phyloP scores from a whole-genome alignment of 2,113 vertebrate genomes.

The Malurus melanocephalus region DNA sequence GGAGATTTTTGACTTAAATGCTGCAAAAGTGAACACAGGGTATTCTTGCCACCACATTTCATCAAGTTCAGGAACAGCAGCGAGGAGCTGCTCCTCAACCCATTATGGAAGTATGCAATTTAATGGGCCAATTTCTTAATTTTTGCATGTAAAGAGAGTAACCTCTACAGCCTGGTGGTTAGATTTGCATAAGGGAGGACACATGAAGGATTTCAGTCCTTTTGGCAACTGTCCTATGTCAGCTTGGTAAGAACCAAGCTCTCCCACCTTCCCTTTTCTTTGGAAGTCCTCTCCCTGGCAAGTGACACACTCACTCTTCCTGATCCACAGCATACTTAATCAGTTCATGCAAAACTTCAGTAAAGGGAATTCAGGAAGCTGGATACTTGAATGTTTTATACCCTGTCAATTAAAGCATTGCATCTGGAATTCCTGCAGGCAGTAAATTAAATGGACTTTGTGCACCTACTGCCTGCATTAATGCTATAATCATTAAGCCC shows the following conservation, averaged over 20 bases:
- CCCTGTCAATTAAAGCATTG: not conserved
- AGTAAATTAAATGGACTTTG: not conserved
- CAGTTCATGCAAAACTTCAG: not conserved
- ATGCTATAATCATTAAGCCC: conserved; percentile 2
- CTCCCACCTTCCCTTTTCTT: not conserved
- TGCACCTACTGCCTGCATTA: not conserved
- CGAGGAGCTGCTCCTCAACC: not conserved
- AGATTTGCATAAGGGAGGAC: not conserved
- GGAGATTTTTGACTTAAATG: not conserved
- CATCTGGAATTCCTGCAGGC: not conserved
- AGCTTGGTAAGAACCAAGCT: not conserved
- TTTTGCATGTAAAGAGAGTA: not conserved
- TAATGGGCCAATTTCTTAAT: not conserved
- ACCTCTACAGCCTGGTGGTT: not conserved
- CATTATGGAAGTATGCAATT: not conserved
- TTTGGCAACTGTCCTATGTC: not conserved
- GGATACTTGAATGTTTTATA: not conserved
- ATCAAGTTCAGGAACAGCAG: not conserved
- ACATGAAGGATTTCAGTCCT: not conserved
- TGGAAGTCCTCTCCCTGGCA: not conserved
- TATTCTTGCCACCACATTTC: not conserved
- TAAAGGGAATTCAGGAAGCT: not conserved
- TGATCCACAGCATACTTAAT: not conserved
- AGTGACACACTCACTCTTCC: not conserved
- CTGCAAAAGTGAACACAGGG: not conserved